Evolutionary conservation across 2,888 invertebrate species (phyloP), one percentile per base, ranked within the genome.

Genomic region (Dryocosmus kuriphilus): DNA sequence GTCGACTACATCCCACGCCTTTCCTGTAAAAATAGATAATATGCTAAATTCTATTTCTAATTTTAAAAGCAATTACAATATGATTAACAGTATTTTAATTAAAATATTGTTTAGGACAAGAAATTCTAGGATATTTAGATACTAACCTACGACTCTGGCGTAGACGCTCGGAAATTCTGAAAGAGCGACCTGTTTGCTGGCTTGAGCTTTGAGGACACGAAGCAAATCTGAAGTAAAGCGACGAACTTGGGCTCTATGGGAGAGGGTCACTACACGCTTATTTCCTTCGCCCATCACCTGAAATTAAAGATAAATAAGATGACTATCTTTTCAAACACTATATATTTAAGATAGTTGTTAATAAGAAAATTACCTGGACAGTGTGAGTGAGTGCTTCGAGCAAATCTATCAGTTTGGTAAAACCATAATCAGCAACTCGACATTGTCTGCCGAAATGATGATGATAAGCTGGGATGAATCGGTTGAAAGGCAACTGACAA

Each of bases 401-500:
- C 57, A 99, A 93, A 91, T 98, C 98, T 27, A 97, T 96, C 2
- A 99, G 93, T 91, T 97, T 97, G 0, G 97, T 97, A 89, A 97
- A 98, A n/a, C 99, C 99, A 90, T 98, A 99, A 92, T 98, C 98
- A 9, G 98, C 97, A 1, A 99, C 98, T 75, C 98, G 95, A 90
- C 98, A 98, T 91, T 99, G 98, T 46, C 97, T 94, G 0, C 98
- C 98, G 91, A 98, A 99, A 92, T 98, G 98, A 92, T 98, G 98
- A 90, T 99, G 98, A 92, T 98, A 99, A 1, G 97, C 96, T 2
- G 98, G 98, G 86, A 98, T 98, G 84, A 98, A 96, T 88, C 97
- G 96, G 91, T 93, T 95, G 90, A 97, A 95, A 5, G 96, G 94
- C 92, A 99, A 94, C 77, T 96, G 95, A 87, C 97, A 96, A 82